Evolutionary conservation across 2,888 invertebrate genomes (phyloP).

Genomic region (Lingula anatina): DNA sequence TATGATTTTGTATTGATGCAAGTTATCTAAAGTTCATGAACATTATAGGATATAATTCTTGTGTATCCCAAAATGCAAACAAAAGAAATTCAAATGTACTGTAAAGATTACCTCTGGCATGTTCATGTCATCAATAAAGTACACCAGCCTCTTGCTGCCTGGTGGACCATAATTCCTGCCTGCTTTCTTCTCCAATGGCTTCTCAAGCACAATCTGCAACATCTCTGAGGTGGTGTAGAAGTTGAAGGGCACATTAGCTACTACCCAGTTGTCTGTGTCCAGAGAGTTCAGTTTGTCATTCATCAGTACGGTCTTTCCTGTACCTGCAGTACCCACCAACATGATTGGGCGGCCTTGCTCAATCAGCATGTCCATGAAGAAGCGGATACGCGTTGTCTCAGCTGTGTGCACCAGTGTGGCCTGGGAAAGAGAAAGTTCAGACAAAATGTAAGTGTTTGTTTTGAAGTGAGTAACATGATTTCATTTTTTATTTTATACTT

Average conservation of each 20-base stretch:
- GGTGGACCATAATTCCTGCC: constrained; percentile 94
- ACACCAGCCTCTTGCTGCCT: constrained; percentile 85
- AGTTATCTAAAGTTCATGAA: too few species aligned
- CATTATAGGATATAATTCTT: too few species aligned
- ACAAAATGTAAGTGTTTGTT: too few species aligned
- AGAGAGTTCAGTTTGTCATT: constrained; percentile 74
- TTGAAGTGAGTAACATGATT: too few species aligned
- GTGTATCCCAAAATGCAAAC: too few species aligned
- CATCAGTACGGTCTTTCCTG: constrained; percentile 91
- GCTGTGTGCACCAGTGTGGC: constrained; percentile 88
- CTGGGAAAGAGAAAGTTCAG: too few species aligned
- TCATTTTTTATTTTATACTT: too few species aligned
- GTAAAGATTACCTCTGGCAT: constrained; percentile 98
- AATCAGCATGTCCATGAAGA: constrained; percentile 84
- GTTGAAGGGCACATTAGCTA: constrained; percentile 91
- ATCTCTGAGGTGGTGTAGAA: constrained; percentile 81
- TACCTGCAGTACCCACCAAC: constrained; percentile 89
- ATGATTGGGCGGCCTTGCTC: constrained; percentile 85
- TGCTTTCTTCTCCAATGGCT: constrained; percentile 93
- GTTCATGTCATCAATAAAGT: constrained; percentile 96
- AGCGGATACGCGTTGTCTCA: constrained; percentile 85
- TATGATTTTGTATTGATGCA: too few species aligned
- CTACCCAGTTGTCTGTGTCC: constrained; percentile 74
- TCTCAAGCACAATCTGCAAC: constrained; percentile 75
- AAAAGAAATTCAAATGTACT: too few species aligned